Percentiles rank a stretch among this genome's conserved stretches.
These are phyloP conservation scores for Ormyrus pomaceus DNA, from an alignment of 2,888 invertebrate species.

Conservation along the genomic window DNA sequence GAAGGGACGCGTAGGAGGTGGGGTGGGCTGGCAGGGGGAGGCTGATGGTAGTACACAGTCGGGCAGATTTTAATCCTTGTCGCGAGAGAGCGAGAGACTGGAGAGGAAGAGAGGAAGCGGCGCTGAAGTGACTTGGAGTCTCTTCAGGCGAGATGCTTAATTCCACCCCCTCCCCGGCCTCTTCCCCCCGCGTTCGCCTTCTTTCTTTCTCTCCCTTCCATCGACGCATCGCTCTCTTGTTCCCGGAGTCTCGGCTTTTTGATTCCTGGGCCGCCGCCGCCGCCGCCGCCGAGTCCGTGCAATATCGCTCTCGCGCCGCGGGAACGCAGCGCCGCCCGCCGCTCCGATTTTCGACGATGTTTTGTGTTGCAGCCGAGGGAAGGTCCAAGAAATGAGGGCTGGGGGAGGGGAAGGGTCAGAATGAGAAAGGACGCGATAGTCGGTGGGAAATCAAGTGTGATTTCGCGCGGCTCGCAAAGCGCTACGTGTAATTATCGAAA, in stretches of 20 bases:
- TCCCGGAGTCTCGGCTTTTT: conserved; percentile 28
- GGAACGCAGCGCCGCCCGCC: conserved; percentile 1
- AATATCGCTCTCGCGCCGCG: conserved; percentile 24
- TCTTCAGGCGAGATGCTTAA: conserved; percentile 75
- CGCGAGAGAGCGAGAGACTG: conserved; percentile 61
- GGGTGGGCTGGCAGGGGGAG: conserved; percentile 61
- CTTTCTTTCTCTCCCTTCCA: conserved; percentile 36
- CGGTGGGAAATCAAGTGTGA: too few species aligned
- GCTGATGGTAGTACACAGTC: conserved; percentile 57
- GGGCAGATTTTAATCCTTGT: conserved; percentile 75
- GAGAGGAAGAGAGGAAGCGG: conserved; percentile 64
- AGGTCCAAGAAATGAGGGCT: not conserved
- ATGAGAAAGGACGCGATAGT: too few species aligned
- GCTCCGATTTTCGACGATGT: conserved; percentile 19
- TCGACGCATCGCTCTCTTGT: conserved; percentile 9
- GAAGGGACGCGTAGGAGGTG: not conserved
- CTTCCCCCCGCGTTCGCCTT: conserved; percentile 45
- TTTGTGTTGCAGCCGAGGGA: too few species aligned
- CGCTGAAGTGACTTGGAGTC: conserved; percentile 74
- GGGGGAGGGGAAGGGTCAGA: not conserved
- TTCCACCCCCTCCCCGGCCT: conserved; percentile 66
- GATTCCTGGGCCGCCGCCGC: conserved; percentile 14
- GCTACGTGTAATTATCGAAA: too few species aligned
- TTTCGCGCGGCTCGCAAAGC: too few species aligned
- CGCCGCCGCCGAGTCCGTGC: not conserved